Evolutionary conservation across 2,888 invertebrate species (phyloP).

Genomic region (Sminthurides aquaticus): DNA sequence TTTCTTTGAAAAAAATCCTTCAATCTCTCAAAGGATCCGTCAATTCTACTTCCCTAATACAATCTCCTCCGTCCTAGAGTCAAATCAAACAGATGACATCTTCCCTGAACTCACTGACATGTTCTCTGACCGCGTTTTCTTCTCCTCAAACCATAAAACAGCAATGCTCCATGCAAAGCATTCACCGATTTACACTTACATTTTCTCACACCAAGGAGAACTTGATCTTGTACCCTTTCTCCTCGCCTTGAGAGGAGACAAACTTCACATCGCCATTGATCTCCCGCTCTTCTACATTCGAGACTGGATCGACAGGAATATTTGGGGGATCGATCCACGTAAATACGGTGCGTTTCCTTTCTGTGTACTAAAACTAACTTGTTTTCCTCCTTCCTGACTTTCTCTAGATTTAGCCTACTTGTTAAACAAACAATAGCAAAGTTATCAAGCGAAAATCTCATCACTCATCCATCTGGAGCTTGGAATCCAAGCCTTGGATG

Average conservation of each 20-base stretch:
- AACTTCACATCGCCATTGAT: constrained; percentile 11
- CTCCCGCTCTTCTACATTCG: constrained; percentile 15
- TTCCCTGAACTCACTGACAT: constrained; percentile 31
- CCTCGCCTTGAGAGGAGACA: constrained; percentile 12
- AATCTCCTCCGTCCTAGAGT: constrained; percentile 14
- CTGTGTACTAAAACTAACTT: background rate
- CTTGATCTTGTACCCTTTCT: constrained; percentile 15
- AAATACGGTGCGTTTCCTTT: constrained; percentile 11
- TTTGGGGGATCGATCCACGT: constrained; percentile 13
- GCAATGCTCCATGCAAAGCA: constrained; percentile 29
- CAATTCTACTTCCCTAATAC: constrained; percentile 16
- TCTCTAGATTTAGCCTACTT: too few species aligned
- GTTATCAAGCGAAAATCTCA: too few species aligned
- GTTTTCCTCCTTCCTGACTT: background rate
- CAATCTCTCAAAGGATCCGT: constrained; percentile 9
- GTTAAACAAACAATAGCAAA: too few species aligned
- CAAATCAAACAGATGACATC: constrained; percentile 8
- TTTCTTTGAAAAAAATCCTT: constrained; percentile 11
- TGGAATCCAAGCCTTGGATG: too few species aligned
- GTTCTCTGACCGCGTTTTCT: constrained; percentile 34
- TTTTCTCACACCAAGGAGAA: constrained; percentile 13
- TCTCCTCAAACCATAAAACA: constrained; percentile 29
- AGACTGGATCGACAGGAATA: constrained; percentile 13
- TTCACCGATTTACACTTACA: constrained; percentile 25
- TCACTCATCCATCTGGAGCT: too few species aligned